Evolutionary conservation across 2,797 vertebrate species (phyloP), one percentile per base, ranked within the genome.

Genomic region (Sibirionetta formosa): DNA sequence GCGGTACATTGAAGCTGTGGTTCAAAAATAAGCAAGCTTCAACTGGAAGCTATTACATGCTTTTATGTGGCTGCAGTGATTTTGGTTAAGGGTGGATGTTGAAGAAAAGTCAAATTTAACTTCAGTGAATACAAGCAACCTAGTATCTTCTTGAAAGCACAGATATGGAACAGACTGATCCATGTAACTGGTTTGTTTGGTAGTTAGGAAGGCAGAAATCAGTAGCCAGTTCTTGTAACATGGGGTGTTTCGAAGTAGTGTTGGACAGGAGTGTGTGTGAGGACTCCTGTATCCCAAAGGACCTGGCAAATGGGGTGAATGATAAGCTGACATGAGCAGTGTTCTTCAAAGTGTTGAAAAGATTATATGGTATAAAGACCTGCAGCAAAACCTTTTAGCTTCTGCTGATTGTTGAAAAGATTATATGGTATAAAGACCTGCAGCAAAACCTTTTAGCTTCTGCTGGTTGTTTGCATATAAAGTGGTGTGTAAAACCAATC

Each of bases 1-100:
- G 10, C 8, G 40, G 29, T 57, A 17, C 13, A 81, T 90, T 11
- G 31, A 70, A 40, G 23, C 31, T 46, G 24, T 48, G 23, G n/a
- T 61, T 93, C 33, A 54, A 50, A 73, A 86, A 68, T 42, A 54
- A 81, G 19, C 20, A 54, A 44, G 18, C 70, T 94, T 72, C 29
- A 56, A 2, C 51, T 70, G 71, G 27, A 86, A 84, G 14, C 42
- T 87, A 0, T 33, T 19, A 40, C 35, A 8, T 7, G 17, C 5
- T 4, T 2, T 1, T 35, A 4, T 44, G 3, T 42, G 40, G 7
- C 42, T 94, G 46, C 44, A 53, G 9, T 86, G 46, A 22, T 95
- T 92, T 78, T 78, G 48, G 7, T 68, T 26, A 36, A 29, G 51
- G 19, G 3, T 58, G 24, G 10, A 17, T 60, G n/a, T 48, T 66